Conservation (phyloP, 2,888 invertebrate species). For the Trissolcus japonicus region DNA sequence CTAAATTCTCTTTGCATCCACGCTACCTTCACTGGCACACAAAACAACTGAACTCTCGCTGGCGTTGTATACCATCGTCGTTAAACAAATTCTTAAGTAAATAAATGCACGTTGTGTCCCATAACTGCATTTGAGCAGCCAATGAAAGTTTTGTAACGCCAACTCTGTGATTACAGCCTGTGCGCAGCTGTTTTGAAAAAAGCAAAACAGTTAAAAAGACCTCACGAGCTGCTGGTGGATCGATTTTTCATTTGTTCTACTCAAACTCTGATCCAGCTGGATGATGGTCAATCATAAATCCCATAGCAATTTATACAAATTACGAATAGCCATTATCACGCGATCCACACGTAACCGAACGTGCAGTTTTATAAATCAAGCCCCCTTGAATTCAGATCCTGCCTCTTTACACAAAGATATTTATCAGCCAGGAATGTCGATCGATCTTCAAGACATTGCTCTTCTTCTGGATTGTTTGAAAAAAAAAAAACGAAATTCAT, state of each 20-base stretch:
- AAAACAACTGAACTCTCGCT: slow-evolving; percentile 2
- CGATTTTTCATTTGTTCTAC: slow-evolving; percentile 55
- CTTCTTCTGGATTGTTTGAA: slow-evolving; percentile 14
- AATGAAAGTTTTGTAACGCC: slow-evolving; percentile 8
- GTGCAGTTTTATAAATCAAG: slow-evolving; percentile 66
- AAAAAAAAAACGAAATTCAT: slow-evolving; percentile 23
- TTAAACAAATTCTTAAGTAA: slow-evolving; percentile 37
- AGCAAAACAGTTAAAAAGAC: slow-evolving; percentile 26
- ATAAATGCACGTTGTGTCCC: slow-evolving; percentile 15
- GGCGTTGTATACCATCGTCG: slow-evolving; percentile 20
- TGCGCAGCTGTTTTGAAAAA: slow-evolving; percentile 11
- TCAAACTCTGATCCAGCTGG: slow-evolving; percentile 37
- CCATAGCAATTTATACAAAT: slow-evolving; percentile 68
- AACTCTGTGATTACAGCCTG: background rate
- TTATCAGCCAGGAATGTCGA: slow-evolving; percentile 32
- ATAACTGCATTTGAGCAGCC: slow-evolving; percentile 45
- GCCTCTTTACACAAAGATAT: slow-evolving; percentile 45
- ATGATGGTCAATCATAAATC: slow-evolving; percentile 66
- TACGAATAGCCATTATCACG: slow-evolving; percentile 66
- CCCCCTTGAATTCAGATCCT: slow-evolving; percentile 30
- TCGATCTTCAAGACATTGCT: slow-evolving; percentile 21
- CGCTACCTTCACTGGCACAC: slow-evolving; percentile 4
- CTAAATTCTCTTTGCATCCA: slow-evolving; percentile 38
- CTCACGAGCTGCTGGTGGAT: slow-evolving; percentile 16
- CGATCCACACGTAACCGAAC: slow-evolving; percentile 56